Evolutionary conservation across 2,888 invertebrate species (phyloP).

Genomic region (Parthenolecanium corni): DNA sequence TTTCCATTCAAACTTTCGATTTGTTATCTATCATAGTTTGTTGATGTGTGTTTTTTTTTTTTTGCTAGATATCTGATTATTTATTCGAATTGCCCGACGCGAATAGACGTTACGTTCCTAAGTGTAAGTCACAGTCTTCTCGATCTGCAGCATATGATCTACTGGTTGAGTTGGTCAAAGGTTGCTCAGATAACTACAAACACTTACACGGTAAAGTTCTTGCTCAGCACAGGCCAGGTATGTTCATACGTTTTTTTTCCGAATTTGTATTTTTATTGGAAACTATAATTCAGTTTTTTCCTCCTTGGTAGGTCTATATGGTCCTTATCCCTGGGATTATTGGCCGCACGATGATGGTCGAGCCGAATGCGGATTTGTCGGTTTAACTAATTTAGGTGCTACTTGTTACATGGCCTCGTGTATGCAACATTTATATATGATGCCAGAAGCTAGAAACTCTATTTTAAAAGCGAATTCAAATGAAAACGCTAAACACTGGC

Average conservation of each 20-base stretch:
- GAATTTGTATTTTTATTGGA: background rate
- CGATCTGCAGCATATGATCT: constrained; percentile 85
- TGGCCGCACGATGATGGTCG: constrained; percentile 95
- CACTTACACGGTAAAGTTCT: constrained; percentile 70
- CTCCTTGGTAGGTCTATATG: constrained; percentile 57
- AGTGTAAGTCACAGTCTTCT: constrained; percentile 83
- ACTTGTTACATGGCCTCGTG: constrained; percentile 97
- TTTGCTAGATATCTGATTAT: constrained; percentile 61
- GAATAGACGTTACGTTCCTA: constrained; percentile 70
- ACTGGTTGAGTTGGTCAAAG: constrained; percentile 73
- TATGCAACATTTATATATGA: constrained; percentile 95
- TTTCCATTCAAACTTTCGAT: constrained; percentile 4
- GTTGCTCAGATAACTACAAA: constrained; percentile 73
- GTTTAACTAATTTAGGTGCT: constrained; percentile 86
- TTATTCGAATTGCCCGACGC: constrained; percentile 83
- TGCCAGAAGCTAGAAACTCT: constrained; percentile 81
- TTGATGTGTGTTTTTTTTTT: background rate
- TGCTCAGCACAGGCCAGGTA: constrained; percentile 71
- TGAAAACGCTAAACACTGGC: constrained; percentile 60
- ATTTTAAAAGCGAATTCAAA: constrained; percentile 66
- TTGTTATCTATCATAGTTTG: background rate
- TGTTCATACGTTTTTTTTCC: constrained; percentile 29
- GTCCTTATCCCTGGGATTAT: constrained; percentile 91
- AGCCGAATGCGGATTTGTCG: constrained; percentile 88
- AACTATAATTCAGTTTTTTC: background rate